Base-by-base conservation (phyloP, 2,888 invertebrate species). In the Lagria hirta region DNA sequence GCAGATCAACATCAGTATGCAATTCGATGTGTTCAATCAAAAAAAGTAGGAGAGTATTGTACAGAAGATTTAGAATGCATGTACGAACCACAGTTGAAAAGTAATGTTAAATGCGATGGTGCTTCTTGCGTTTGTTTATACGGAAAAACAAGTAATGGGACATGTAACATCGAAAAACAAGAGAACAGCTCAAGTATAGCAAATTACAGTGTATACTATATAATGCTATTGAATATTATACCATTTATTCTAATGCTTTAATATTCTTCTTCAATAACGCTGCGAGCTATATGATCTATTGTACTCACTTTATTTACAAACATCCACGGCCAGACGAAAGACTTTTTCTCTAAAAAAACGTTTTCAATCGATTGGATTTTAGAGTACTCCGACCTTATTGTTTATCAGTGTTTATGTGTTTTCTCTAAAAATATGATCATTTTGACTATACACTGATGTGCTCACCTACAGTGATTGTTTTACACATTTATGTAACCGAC, bases 61-160 rank as follows among this genome's bases (percentile, higher is more conserved):
- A 45, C 33, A 8, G 45, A 61, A 43, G 52, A 52, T 4, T 61
- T 59, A 29, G 61, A 70, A 43, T 71, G 71, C 46, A 53, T 65
- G 32, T 50, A 59, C 2, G 49, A 52, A 10, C 22, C 50, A 5
- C 43, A 54, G 20, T 47, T 58, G 14, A 41, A 53, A 12, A 42
- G 51, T 15, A 48, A 49, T 4, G 60, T 66, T 10, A 51, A 60
- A 30, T 71, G 71, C 36, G 35, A 45, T 3, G 52, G 55, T 17
- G 61, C 58, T 3, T 37, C 55, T n/a, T 71, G 71, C 47, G 52
- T 48, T 8, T 71, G 70, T 49, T 17, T 55, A 15, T 51, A 57
- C 17, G 67, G 63, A 12, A 51, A 34, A 12, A 24, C 47, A 5
- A 43, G 50, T 24, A 53, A 55, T 28, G 40, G 44, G 17, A 22